Percentiles rank a stretch among this genome's conserved stretches.
phyloP scores from a whole-genome alignment of 92 coral and sea anemone genomes.

The Bergia puertoricense region DNA sequence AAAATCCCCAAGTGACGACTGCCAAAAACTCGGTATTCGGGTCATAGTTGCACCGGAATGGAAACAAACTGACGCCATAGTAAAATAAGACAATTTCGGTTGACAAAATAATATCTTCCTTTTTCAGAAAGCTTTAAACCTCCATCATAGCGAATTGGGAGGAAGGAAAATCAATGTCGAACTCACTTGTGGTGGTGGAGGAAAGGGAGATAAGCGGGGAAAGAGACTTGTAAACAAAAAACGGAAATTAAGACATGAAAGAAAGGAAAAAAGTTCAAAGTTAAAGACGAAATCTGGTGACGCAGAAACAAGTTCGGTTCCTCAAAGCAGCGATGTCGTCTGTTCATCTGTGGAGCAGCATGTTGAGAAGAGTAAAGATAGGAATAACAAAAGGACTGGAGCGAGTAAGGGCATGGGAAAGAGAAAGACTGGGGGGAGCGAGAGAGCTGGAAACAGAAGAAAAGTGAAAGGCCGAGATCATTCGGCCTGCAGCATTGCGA shows the following conservation, averaged over 20 bases:
- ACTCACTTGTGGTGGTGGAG: conserved; percentile 99
- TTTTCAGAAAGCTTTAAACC: conserved; percentile 91
- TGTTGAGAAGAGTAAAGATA: background rate
- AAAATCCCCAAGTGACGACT: too few species aligned
- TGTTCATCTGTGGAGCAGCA: background rate
- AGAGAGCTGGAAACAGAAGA: background rate
- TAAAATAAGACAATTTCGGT: background rate
- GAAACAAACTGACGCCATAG: too few species aligned
- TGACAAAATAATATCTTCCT: background rate
- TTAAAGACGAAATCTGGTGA: conserved; percentile 20
- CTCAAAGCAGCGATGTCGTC: background rate
- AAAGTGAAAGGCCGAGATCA: background rate
- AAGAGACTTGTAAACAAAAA: conserved; percentile 73
- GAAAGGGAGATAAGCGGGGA: conserved; percentile 77
- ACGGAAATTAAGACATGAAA: conserved; percentile 65
- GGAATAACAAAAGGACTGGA: background rate
- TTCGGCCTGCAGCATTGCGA: background rate
- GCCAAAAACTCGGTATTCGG: too few species aligned
- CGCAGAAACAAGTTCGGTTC: background rate
- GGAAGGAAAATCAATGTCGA: conserved; percentile 96
- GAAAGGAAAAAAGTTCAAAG: conserved; percentile 55
- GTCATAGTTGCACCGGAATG: too few species aligned
- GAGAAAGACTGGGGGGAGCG: background rate
- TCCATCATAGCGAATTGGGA: conserved; percentile 82
- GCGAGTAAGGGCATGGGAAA: background rate